Base-by-base conservation (phyloP, 2,888 invertebrate species). In the Cheilosia urbana region DNA sequence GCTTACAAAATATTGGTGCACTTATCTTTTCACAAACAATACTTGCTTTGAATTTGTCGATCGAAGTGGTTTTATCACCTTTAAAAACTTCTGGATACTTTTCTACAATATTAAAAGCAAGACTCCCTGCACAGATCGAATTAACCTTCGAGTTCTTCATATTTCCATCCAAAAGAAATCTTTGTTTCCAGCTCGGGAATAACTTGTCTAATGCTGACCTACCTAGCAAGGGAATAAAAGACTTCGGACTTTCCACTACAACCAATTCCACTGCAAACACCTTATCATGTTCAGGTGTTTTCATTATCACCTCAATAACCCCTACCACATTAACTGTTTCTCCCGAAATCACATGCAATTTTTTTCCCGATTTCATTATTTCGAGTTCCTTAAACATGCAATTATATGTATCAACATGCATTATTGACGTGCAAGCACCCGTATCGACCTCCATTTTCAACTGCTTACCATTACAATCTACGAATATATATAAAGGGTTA, bases 241-340 rank as follows among this genome's bases (percentile, higher is more conserved):
- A 2, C 13, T 62, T 45, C 27, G 42, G 45, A 15, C 17, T 27
- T 4, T n/a, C n/a, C n/a, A n/a, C n/a, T n/a, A n/a, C n/a, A n/a
- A n/a, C n/a, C 21, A 45, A n/a, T 27, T 45, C 27, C 6, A 62
- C 62, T 15, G 21, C n/a, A 42, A 62, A 62, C 27, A 49, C 30
- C 6, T 30, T 30, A 6, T 30, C 30, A 4, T 30, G 30, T 30
- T 30, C 30, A 30, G 30, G 5, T 5, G 30, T 45, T 57, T 75
- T 49, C 55, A 57, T 15, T 49, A 21, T 13, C 37, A 66, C 45
- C 30, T 34, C 21, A 13, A 75, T 57, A 40, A n/a, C 47, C 13
- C 75, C 75, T 13, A 63, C 65, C 42, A 75, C 55, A 15, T 53
- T 55, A 19, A 75, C 65, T 19, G 15, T 24, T 37, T 75, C 65